These are phyloP conservation scores for Entomobrya multifasciata DNA, from an alignment of 2,888 invertebrate genomes.

Conservation along the genomic window DNA sequence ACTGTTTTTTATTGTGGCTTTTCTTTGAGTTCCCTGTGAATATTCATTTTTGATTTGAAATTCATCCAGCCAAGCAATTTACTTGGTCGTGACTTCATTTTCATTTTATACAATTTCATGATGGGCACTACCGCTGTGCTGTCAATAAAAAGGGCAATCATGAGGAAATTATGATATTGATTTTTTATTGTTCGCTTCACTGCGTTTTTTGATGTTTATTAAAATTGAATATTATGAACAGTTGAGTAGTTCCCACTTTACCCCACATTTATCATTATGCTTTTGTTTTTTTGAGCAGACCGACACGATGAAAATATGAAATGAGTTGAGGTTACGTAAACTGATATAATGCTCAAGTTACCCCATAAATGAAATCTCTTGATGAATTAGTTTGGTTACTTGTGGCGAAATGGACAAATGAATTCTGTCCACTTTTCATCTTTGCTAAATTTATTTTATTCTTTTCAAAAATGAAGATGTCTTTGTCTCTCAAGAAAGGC, in stretches of 20 bases:
- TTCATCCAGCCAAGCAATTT: too few relatives aligned
- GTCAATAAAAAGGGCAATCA: conserved; percentile 4
- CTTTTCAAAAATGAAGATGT: conserved; percentile 44
- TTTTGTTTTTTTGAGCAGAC: background rate
- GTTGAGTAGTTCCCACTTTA: background rate
- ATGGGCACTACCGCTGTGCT: background rate
- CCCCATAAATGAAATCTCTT: conserved; percentile 10
- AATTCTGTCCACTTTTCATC: conserved; percentile 25
- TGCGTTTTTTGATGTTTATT: background rate
- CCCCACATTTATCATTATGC: background rate
- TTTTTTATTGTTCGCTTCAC: background rate
- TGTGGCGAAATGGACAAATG: conserved; percentile 53
- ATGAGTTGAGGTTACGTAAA: background rate
- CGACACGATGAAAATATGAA: background rate
- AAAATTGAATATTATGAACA: background rate
- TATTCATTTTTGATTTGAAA: too few relatives aligned
- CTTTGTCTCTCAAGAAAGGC: conserved; percentile 18
- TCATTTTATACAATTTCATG: background rate
- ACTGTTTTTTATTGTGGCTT: too few relatives aligned
- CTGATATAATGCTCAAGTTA: background rate
- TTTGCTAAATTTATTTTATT: conserved; percentile 2
- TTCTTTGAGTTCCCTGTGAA: too few relatives aligned
- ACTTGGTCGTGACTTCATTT: background rate
- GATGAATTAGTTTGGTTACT: conserved; percentile 6
- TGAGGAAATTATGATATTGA: conserved; percentile 10